Percentiles rank a stretch among this genome's conserved stretches.
Conservation (phyloP, 2,888 invertebrate species). For the Miltochrista miniata region DNA sequence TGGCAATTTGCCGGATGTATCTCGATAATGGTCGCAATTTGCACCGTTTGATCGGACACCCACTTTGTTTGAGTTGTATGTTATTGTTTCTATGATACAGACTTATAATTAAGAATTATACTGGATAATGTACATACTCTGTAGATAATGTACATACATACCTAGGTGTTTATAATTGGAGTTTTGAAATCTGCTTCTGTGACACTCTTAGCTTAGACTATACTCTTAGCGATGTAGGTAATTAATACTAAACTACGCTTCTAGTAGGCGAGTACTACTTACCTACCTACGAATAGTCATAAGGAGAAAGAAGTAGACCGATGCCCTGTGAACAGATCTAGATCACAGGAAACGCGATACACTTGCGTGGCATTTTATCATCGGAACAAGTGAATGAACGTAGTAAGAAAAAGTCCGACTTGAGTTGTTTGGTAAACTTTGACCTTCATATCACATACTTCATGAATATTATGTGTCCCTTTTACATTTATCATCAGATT, state of each 20-base stretch:
- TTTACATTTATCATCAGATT: constrained; percentile 8
- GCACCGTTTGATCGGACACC: constrained; percentile 44
- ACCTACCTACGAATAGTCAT: not conserved
- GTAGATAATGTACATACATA: too few relatives aligned
- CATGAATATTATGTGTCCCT: constrained; percentile 26
- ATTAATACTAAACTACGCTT: too few relatives aligned
- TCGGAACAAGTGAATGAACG: constrained; percentile 41
- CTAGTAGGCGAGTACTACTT: too few relatives aligned
- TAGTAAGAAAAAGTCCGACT: constrained; percentile 55
- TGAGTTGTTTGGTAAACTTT: constrained; percentile 45
- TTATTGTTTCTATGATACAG: not conserved
- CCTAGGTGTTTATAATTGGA: too few relatives aligned
- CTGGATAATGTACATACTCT: too few relatives aligned
- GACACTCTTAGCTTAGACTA: too few relatives aligned
- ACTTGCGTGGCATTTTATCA: constrained; percentile 51
- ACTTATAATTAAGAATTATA: too few relatives aligned
- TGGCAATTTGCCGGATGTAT: constrained; percentile 73
- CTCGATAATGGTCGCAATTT: constrained; percentile 51
- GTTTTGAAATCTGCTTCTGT: too few relatives aligned
- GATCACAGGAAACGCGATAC: constrained; percentile 50
- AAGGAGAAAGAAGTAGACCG: constrained; percentile 33
- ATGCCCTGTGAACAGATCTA: constrained; percentile 51
- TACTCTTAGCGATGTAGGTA: too few relatives aligned
- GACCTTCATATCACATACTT: constrained; percentile 48
- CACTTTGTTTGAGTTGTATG: constrained; percentile 31